Base-by-base conservation (phyloP, 2,797 vertebrate genomes). In the Hyperoplus lanceolatus region DNA sequence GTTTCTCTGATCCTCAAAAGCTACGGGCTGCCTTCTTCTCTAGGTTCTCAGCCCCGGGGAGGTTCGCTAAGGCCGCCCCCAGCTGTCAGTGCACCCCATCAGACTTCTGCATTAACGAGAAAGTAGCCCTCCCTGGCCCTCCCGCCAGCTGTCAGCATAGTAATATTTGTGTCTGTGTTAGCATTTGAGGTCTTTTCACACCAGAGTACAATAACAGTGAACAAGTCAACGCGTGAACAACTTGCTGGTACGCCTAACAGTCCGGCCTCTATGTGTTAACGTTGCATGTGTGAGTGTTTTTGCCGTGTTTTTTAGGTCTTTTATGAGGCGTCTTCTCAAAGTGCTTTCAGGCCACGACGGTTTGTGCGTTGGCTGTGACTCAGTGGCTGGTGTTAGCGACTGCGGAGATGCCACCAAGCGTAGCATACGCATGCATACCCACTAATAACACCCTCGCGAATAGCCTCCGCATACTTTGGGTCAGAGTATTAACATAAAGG, bases 371-470 rank as follows among this genome's bases (percentile, higher is more conserved):
- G 67, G 81, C 81, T 80, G 75, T 87, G 90, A 92, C 82, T 88
- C 83, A 82, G 74, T 77, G 81, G 80, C 83, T 77, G 77, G 76
- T 83, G 84, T 81, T 58, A 76, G 80, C 39, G 51, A 73, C 65
- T 51, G 84, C 18, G 67, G 80, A 84, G 86, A 90, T 91, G 87
- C 80, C 88, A 87, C 88, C 87, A 80, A 87, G 85, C 63, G n/a
- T 81, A 89, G 83, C 81, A 84, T 86, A 90, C 88, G 70, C 89
- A 91, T 81, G 88, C 65, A 88, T 48, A 66, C 66, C 92, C 90
- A 91, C 92, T 93, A 94, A 93, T 93, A 83, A 93, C 70, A 92
- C 54, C 79, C 75, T 87, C 77, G 42, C 36, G 21, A 79, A 82
- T 78, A 68, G 73, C 66, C 82, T 82, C 64, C 29, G 42, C 87